Evolutionary conservation across 2,113 vertebrate species (phyloP).

Genomic region (Saimiri boliviensis): DNA sequence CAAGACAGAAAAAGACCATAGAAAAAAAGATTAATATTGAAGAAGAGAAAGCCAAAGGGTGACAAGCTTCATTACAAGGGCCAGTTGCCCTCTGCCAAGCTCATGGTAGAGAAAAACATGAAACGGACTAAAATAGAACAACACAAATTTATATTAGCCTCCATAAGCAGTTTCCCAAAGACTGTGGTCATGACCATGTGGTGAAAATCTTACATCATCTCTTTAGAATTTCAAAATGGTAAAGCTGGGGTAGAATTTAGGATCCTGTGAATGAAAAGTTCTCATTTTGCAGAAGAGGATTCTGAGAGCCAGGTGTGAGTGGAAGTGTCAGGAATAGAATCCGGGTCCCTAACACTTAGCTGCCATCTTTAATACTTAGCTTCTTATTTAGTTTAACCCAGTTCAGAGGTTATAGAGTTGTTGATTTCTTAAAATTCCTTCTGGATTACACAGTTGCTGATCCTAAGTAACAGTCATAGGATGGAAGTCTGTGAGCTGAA

Average conservation of each 20-base stretch:
- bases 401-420: neutral
- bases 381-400: neutral
- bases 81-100: neutral
- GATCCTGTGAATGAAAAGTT: neutral
- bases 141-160: neutral
- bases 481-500: neutral
- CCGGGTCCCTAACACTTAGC: neutral
- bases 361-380: too few relatives aligned
- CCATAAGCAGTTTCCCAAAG: neutral
- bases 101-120: neutral
- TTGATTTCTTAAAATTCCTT: constrained; percentile 17
- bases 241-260: too few relatives aligned
- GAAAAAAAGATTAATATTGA: neutral
- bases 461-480: neutral
- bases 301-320: neutral
- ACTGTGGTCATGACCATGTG: fast-evolving
- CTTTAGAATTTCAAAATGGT: neutral
- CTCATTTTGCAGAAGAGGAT: neutral
- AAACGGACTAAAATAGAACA: neutral
- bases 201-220: neutral
- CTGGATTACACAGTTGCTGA: neutral
- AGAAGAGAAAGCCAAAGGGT: neutral
- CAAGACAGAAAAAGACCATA: neutral
- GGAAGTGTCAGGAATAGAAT: neutral
- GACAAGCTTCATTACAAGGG: neutral